Evolutionary conservation across 2,888 invertebrate species (phyloP).

Genomic region (Drosophila stalkeri): DNA sequence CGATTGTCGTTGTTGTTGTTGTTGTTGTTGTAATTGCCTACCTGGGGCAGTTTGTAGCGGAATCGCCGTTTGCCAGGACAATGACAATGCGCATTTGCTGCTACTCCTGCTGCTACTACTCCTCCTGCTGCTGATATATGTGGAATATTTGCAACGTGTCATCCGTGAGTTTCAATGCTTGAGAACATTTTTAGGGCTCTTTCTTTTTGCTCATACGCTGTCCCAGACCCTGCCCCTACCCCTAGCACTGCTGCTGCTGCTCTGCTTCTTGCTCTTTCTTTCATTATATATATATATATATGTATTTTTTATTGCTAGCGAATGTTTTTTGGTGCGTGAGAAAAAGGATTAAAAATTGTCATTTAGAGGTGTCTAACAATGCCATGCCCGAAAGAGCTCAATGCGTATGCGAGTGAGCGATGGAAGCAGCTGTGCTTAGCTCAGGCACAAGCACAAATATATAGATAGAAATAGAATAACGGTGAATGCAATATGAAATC

Average conservation of each 20-base stretch:
- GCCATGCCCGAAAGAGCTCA: conserved; percentile 27
- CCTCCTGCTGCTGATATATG: conserved; percentile 24
- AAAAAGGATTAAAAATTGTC: conserved; percentile 76
- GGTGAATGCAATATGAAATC: background rate
- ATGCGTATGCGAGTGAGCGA: conserved; percentile 20
- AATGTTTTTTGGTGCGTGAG: conserved; percentile 77
- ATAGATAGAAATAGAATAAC: background rate
- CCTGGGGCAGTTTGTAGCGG: conserved; percentile 55
- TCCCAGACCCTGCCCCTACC: background rate
- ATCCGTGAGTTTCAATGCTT: conserved; percentile 62
- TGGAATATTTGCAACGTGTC: conserved; percentile 74
- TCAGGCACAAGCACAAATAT: background rate
- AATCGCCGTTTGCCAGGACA: conserved; percentile 69
- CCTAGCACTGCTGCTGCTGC: background rate
- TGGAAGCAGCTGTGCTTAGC: conserved; percentile 43
- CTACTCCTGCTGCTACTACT: conserved; percentile 37
- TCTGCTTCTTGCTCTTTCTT: conserved; percentile 15
- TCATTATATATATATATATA: conserved; percentile 5
- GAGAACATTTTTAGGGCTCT: conserved; percentile 57
- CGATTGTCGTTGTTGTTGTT: conserved; percentile 23
- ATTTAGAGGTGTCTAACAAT: conserved; percentile 44
- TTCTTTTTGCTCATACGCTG: conserved; percentile 19
- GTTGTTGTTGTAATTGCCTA: conserved; percentile 23
- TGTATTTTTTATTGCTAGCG: conserved; percentile 58
- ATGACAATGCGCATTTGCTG: conserved; percentile 73